Evolutionary conservation across 2,113 vertebrate species (phyloP), one percentile per base, ranked within the genome.

Genomic region (Marmota monax): DNA sequence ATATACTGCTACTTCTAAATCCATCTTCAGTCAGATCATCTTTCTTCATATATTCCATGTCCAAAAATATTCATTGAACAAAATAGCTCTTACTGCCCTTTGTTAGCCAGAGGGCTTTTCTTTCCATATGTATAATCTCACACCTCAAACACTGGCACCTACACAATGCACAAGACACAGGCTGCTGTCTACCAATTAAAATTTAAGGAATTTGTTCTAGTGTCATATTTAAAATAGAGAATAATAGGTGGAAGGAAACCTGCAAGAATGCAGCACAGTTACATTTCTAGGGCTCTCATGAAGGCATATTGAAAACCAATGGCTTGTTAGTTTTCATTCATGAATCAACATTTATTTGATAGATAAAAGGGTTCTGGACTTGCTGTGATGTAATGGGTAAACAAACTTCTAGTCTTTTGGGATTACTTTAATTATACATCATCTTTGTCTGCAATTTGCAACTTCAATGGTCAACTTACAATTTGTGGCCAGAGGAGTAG

Each of bases 1-100:
- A 39, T 39, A 39, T 39, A 39, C 39, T 39, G 39, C 39, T 39
- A 4, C 39, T 39, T 39, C 39, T 39, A 39, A 39, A 39, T 39
- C 39, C 39, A 88, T 96, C 95, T 97, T 96, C 90, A 76, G 97
- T 97, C 94, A 98, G 97, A 94, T 98, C 97, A 97, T 98, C 95
- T 97, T 98, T 98, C 98, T 98, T 99, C 97, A 97, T 98, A 98
- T 97, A 88, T 86, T 96, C 27, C 97, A 97, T 95, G 97, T 97
- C 96, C 97, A 98, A 92, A 78, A 98, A 63, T 94, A 96, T 97
- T 98, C 97, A 96, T 0, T 2, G 73, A 96, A 94, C 98, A 98
- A 98, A 98, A 95, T 97, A 89, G 90, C 95, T 97, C 89, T 98
- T 78, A 84, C 94, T 97, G 97, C 98, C 96, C 87, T 97, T 12